phyloP scores from a whole-genome alignment of 2,797 vertebrate genomes.

The Pipistrellus nathusii region DNA sequence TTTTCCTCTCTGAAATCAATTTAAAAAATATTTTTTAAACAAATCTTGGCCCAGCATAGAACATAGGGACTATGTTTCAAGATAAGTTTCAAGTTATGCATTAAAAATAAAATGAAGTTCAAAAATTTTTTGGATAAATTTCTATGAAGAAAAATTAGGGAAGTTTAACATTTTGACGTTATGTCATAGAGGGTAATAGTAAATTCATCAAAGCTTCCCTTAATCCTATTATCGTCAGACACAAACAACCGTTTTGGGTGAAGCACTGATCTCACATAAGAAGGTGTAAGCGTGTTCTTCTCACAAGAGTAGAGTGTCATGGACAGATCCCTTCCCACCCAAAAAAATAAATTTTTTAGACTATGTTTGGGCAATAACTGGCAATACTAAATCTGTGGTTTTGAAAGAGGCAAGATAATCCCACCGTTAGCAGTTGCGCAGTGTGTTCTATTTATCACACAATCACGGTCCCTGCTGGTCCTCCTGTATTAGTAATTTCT shows the following conservation, averaged over 20 bases:
- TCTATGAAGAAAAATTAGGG: not conserved
- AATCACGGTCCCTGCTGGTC: not conserved
- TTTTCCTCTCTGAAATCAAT: too few relatives aligned
- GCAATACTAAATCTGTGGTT: not conserved
- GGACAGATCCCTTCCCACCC: not conserved
- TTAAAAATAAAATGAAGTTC: slow-evolving; percentile 44
- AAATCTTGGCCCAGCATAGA: not conserved
- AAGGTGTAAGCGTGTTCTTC: not conserved
- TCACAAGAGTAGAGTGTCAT: not conserved
- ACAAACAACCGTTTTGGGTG: not conserved
- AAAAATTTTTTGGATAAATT: not conserved
- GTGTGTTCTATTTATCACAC: not conserved
- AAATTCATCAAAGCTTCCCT: not conserved
- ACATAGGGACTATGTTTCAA: not conserved
- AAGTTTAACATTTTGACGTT: not conserved
- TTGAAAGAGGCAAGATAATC: not conserved
- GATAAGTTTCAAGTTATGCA: slow-evolving; percentile 21
- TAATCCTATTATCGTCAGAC: not conserved
- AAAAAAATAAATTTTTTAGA: not conserved
- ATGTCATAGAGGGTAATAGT: not conserved
- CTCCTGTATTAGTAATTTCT: not conserved
- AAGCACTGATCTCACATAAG: not conserved
- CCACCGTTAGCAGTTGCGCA: not conserved
- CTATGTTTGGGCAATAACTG: not conserved
- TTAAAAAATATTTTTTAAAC: too few relatives aligned